Evolutionary conservation across 2,888 invertebrate species (phyloP).

Genomic region (Acanthococcus lagerstroemiae): DNA sequence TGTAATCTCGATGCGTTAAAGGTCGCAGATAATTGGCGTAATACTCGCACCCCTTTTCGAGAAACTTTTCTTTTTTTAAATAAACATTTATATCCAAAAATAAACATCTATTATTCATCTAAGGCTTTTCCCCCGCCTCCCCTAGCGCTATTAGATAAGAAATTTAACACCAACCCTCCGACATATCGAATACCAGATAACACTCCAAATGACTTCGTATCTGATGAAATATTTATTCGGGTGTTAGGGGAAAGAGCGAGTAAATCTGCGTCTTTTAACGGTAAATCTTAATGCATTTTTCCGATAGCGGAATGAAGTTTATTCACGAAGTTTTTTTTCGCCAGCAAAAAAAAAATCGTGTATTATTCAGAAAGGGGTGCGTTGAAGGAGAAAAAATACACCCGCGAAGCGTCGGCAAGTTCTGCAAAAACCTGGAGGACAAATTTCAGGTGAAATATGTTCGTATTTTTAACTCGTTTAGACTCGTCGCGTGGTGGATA

Average conservation of each 20-base stretch:
- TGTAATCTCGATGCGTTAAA: constrained; percentile 11
- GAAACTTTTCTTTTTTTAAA: background rate
- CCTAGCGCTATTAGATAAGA: constrained; percentile 23
- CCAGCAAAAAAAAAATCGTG: background rate
- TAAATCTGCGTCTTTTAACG: constrained; percentile 16
- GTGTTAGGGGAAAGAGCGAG: background rate
- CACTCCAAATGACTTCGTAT: constrained; percentile 22
- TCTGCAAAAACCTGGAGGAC: background rate
- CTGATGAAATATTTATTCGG: constrained; percentile 26
- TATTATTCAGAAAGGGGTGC: constrained; percentile 9
- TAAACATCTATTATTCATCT: constrained; percentile 24
- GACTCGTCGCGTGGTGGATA: background rate
- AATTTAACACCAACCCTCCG: constrained; percentile 18
- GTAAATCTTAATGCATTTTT: constrained; percentile 29
- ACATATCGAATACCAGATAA: constrained; percentile 1
- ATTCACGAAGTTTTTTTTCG: background rate
- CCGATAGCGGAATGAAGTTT: constrained; percentile 11
- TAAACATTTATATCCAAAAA: constrained; percentile 22
- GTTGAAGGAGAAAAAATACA: background rate
- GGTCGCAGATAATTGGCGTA: constrained; percentile 9
- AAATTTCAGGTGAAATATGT: constrained; percentile 10
- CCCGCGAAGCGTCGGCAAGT: background rate
- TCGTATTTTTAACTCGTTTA: constrained; percentile 9
- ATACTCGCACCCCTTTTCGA: background rate
- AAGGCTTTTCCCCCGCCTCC: constrained; percentile 7